Conservation (phyloP, 2,113 vertebrate species). For the Anarhynchus alexandrinus region DNA sequence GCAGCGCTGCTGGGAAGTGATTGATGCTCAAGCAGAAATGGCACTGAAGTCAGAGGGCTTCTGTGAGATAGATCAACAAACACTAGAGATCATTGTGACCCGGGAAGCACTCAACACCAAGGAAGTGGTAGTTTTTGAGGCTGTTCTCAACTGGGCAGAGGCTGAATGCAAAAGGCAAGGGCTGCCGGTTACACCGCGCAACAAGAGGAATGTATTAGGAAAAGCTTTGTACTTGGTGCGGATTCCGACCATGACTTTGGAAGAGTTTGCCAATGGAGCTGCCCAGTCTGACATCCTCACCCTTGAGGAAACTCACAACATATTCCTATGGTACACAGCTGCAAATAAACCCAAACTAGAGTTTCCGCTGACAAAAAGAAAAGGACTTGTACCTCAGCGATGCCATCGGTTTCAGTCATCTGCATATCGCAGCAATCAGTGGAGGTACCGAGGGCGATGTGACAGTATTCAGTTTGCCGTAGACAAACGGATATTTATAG, state of each 20-base stretch:
- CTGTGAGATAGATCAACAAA: constrained; percentile 90
- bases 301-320: constrained; percentile 91
- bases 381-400: constrained; percentile 83
- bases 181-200: constrained; percentile 73
- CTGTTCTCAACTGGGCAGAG: constrained; percentile 87
- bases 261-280: constrained; percentile 93
- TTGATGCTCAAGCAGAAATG: constrained; percentile 95
- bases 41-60: constrained; percentile 92
- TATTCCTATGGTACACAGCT: constrained; percentile 97
- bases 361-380: constrained; percentile 83
- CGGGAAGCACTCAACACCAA: constrained; percentile 92
- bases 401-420: constrained; percentile 96
- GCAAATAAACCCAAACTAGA: constrained; percentile 88
- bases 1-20: constrained; percentile 97
- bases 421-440: constrained; percentile 96
- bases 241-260: constrained; percentile 91
- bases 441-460: constrained; percentile 94
- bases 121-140: constrained; percentile 91
- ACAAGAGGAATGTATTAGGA: constrained; percentile 86
- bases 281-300: constrained; percentile 93
- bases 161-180: constrained; percentile 90
- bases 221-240: constrained; percentile 89
- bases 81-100: constrained; percentile 88
- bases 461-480: constrained; percentile 98
- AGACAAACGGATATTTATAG: constrained; percentile 92